Base-by-base conservation (phyloP, 2,113 vertebrate genomes). In the Apteryx mantelli region DNA sequence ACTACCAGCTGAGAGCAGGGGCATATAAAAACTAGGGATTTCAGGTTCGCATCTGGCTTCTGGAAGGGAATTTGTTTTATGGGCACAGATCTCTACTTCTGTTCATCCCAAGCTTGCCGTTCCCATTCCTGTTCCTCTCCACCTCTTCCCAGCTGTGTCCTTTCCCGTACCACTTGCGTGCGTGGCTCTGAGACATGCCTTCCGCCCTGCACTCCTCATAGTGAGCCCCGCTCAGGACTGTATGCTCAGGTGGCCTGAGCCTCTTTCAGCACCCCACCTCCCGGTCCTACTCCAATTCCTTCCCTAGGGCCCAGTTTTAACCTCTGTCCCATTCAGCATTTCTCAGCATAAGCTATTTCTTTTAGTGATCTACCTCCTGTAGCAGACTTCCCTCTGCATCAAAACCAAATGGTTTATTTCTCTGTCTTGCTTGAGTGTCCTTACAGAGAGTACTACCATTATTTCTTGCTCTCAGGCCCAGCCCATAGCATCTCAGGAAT, bases 41-140 rank as follows among this genome's bases (percentile, higher is more conserved):
- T 93, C 75, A 74, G 13, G 18, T 75, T 86, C 83, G 7, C 76
- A 18, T 34, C 79, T 77, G 85, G 70, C 84, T 92, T 93, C 56
- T 86, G 61, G 11, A 91, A 77, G 19, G 24, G 38, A 68, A 38
- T 91, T 77, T 7, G 8, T 88, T 58, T 86, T 55, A 76, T 10
- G 30, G 19, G 19, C 44, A 38, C 6, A 17, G 14, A 26, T 71
- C 24, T 75, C 56, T 71, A 82, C 19, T 70, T 82, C 20, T 71
- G 68, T 74, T 80, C 11, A 58, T 58, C 63, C 76, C 22, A 82
- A 73, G 13, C 3, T 16, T 76, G 28, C 88, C 8, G 53, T 38
- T 69, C 11, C 5, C 12, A 24, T 28, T 44, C 30, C 28, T 58
- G 10, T 44, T 73, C 8, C 3, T 8, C 22, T 79, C 38, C 3